These are phyloP conservation scores for Julus scanicus DNA, from an alignment of 2,888 invertebrate species.

Conservation along the genomic window DNA sequence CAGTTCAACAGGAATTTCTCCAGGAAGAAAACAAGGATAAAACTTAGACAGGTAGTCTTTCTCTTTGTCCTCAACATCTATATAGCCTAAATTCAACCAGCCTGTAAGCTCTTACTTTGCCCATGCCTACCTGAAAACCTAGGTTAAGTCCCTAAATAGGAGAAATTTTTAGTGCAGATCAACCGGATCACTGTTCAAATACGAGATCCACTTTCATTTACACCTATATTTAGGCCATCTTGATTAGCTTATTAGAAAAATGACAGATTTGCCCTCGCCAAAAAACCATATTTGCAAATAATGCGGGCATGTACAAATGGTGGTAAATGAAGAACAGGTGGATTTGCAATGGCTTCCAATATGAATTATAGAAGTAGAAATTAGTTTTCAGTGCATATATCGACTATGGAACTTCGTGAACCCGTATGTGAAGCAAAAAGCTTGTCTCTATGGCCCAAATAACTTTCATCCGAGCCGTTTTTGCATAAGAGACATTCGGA, in stretches of 20 bases:
- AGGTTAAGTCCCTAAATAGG: not conserved
- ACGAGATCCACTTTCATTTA: not conserved
- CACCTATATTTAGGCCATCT: not conserved
- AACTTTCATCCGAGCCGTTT: not conserved
- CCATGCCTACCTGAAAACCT: not conserved
- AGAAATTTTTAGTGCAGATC: not conserved
- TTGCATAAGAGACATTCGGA: not conserved
- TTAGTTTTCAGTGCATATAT: not conserved
- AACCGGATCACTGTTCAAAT: not conserved
- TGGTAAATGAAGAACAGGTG: not conserved
- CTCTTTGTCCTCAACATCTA: too few relatives aligned
- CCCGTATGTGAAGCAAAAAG: not conserved
- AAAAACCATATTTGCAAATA: constrained; percentile 32
- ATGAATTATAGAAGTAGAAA: not conserved
- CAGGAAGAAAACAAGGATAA: too few relatives aligned
- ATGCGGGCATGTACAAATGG: not conserved
- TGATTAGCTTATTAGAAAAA: constrained; percentile 16
- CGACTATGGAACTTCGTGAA: not conserved
- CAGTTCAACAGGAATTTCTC: too few relatives aligned
- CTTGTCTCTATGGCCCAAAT: not conserved
- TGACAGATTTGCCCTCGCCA: not conserved
- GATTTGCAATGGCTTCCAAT: not conserved
- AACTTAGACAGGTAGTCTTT: too few relatives aligned
- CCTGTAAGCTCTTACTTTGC: not conserved
- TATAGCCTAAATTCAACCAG: constrained; percentile 4